These are phyloP conservation scores for Sternotherus odoratus DNA, from an alignment of 2,797 vertebrate genomes.

Conservation along the genomic window DNA sequence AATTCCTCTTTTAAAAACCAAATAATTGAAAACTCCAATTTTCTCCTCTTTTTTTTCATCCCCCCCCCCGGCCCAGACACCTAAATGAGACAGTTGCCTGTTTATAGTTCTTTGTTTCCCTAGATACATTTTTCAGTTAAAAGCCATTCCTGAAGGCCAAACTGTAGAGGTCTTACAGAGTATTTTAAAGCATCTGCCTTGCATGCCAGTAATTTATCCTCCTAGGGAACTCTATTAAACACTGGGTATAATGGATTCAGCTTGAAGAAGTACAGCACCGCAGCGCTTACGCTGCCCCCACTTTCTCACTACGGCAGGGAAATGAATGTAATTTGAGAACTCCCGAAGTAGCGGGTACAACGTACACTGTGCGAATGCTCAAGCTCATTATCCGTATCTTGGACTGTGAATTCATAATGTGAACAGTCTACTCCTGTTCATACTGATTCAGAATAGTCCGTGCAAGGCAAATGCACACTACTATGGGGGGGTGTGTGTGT, in stretches of 20 bases:
- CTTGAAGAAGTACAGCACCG: neutral
- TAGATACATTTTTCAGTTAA: neutral
- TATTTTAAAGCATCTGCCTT: neutral
- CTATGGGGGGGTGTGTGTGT: too few relatives aligned
- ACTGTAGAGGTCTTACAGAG: neutral
- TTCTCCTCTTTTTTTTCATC: neutral
- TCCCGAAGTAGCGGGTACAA: neutral
- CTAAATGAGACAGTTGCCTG: rapidly evolving
- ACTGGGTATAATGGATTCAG: neutral
- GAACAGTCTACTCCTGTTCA: neutral
- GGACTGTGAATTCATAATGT: neutral
- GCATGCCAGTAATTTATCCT: neutral
- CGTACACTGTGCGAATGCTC: neutral
- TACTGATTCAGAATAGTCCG: neutral
- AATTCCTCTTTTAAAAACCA: neutral
- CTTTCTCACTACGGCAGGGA: neutral
- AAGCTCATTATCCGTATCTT: neutral
- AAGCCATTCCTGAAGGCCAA: neutral
- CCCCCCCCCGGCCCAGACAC: neutral
- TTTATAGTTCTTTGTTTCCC: neutral
- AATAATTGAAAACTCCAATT: neutral
- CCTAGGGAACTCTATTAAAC: neutral
- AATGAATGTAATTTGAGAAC: neutral
- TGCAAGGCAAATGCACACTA: neutral
- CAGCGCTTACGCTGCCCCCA: neutral